These are phyloP conservation scores for Eumaeus atala DNA, from an alignment of 1,140 invertebrate species.

Conservation along the genomic window DNA sequence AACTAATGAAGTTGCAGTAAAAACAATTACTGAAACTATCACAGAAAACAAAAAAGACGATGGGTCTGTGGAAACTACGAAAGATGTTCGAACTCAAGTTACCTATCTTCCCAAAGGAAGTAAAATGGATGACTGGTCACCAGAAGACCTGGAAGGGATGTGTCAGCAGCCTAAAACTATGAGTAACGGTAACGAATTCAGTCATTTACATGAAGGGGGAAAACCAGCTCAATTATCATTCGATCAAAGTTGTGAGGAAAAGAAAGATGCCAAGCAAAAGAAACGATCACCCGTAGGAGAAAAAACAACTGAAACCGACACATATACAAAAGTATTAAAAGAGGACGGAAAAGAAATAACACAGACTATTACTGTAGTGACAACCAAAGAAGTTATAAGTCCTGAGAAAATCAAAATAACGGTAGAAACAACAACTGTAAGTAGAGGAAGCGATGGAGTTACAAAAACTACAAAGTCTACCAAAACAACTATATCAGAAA, in stretches of 20 bases:
- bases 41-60: conserved; percentile 60
- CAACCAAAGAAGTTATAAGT: conserved; percentile 66
- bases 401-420: conserved; percentile 70
- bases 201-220: no score
- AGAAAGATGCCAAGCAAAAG: conserved; percentile 34
- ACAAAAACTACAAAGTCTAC: conserved; percentile 72
- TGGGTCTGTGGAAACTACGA: conserved; percentile 66
- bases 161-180: conserved; percentile 27
- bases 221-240: no score
- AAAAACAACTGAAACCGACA: conserved; percentile 70
- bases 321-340: conserved; percentile 67
- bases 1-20: conserved; percentile 62
- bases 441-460: conserved; percentile 61
- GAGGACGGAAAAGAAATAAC: conserved; percentile 65
- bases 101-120: conserved; percentile 67
- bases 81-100: conserved; percentile 71
- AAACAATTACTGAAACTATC: conserved; percentile 68
- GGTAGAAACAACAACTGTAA: conserved; percentile 70
- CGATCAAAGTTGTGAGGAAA: no score
- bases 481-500: conserved; percentile 70
- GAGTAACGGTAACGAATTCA: no score
- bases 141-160: conserved; percentile 49
- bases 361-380: conserved; percentile 68
- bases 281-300: conserved; percentile 65
- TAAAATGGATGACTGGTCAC: conserved; percentile 64